Base-by-base conservation (phyloP, 2,113 vertebrate species). In the Crotophaga sulcirostris region DNA sequence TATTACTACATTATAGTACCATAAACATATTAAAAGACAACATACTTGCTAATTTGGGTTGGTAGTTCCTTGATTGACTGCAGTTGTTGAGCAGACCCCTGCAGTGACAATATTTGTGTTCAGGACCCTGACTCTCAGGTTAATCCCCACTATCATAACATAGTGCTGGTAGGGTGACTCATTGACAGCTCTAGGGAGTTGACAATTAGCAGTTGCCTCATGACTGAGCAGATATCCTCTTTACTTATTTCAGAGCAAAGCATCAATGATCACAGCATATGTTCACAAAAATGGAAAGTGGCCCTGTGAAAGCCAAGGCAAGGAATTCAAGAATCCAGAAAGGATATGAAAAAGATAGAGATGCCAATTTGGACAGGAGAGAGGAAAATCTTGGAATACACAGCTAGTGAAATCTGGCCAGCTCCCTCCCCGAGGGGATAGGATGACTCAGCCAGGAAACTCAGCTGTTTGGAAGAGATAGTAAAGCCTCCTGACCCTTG, bases 401-500 rank as follows among this genome's bases (percentile, higher is more conserved):
- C 23, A 67, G 11, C 36, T 26, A 24, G 1, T 54, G 23, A 75
- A 81, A 17, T 83, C 49, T 87, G 55, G 49, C n/a, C 68, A 90
- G 20, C 21, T 80, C 14, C 9, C 38, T 24, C 38, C 73, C 64
- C 1, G 11, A 7, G 2, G 10, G 16, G 7, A 33, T 69, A 9
- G 16, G 7, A 33, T 69, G 49, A 25, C 15, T 29, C 26, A 66
- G 54, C 31, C 83, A 95, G 83, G 13, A 85, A 86, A 59, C n/a
- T 93, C 86, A 83, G 54, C 69, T 92, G 70, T 76, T 83, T 89
- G 55, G 42, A 94, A 89, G 11, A 95, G 76, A 95, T 58, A 92
- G 33, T 47, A 87, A 17, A 60, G n/a, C 52, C 45, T 84, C 40
- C 36, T 75, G 60, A 15, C 52, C 89, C 68, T 77, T 68, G 52